Evolutionary conservation across 1,140 invertebrate genomes (phyloP).

Genomic region (Saccostrea glomerata): DNA sequence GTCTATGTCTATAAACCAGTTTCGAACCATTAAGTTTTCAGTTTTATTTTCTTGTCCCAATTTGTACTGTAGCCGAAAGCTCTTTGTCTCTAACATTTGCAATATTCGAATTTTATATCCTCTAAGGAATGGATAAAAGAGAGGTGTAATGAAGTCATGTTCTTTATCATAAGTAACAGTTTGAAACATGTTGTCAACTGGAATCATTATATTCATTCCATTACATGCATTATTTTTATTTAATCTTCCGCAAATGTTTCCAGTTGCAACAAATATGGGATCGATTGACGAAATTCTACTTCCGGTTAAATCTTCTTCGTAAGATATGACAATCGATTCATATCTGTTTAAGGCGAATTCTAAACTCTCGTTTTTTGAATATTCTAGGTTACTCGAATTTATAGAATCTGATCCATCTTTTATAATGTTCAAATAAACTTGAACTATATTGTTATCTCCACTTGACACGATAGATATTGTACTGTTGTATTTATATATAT

Average conservation of each 20-base stretch:
- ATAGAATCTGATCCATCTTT: not conserved
- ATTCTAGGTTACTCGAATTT: not conserved
- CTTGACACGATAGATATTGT: not conserved
- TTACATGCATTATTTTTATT: constrained; percentile 6
- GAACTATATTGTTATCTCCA: not conserved
- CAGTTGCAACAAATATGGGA: constrained; percentile 3
- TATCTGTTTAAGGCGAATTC: not conserved
- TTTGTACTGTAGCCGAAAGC: not conserved
- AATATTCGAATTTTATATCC: constrained; percentile 10
- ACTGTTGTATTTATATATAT: not conserved
- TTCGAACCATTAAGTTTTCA: not conserved
- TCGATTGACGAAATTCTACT: not conserved
- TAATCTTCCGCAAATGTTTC: constrained; percentile 13
- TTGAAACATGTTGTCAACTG: not conserved
- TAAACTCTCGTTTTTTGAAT: not conserved
- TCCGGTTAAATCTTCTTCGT: constrained; percentile 3
- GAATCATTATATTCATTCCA: constrained; percentile 16
- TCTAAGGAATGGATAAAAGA: not conserved
- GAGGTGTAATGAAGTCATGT: not conserved
- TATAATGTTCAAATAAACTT: not conserved
- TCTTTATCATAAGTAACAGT: not conserved
- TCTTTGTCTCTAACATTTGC: not conserved
- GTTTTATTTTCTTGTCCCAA: not conserved
- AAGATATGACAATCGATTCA: not conserved
- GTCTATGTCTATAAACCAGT: not conserved